Conservation (phyloP, 2,888 invertebrate genomes). For the Geophilus truncorum region DNA sequence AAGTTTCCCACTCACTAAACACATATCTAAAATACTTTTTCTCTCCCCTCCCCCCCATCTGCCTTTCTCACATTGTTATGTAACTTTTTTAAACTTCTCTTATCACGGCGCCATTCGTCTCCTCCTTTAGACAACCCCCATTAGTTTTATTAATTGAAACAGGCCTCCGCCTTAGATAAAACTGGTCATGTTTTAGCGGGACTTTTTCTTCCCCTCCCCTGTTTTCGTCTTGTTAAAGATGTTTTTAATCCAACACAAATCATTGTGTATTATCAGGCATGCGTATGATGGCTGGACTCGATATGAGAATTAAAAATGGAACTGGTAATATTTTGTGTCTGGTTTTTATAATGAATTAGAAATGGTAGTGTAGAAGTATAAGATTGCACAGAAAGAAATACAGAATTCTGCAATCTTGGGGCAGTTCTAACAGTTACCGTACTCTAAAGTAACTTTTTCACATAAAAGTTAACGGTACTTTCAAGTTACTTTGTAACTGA, state of each 20-base stretch:
- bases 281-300: background rate
- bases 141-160: conserved; percentile 27
- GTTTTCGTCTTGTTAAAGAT: conserved; percentile 19
- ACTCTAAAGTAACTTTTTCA: too few species aligned
- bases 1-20: background rate
- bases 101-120: conserved; percentile 22
- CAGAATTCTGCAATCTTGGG: too few species aligned
- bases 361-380: too few species aligned
- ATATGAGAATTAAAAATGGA: background rate
- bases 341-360: too few species aligned
- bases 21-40: background rate
- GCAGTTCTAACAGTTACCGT: too few species aligned
- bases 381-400: too few species aligned
- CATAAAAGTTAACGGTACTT: too few species aligned
- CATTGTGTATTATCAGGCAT: background rate
- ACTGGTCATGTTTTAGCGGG: background rate
- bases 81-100: background rate
- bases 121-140: conserved; percentile 21
- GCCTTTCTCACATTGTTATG: background rate
- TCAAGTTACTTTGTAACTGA: too few species aligned
- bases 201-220: background rate
- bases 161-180: conserved; percentile 21
- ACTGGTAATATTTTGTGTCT: too few species aligned
- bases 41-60: too few species aligned
- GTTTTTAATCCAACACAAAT: background rate